Conservation (phyloP, 2,888 invertebrate species). For the Clanis bilineata region DNA sequence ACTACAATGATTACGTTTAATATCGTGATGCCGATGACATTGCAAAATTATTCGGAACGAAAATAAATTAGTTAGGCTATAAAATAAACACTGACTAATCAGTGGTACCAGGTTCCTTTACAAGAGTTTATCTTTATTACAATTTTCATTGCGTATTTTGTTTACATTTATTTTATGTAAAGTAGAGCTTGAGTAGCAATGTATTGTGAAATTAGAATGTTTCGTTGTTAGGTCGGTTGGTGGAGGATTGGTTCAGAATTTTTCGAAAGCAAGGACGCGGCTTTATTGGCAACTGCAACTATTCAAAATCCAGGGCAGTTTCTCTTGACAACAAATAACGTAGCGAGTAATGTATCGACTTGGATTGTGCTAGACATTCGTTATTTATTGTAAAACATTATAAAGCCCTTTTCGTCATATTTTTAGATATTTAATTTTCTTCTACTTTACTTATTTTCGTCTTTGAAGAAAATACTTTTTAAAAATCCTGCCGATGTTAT, state of each 20-base stretch:
- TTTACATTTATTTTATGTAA: neutral
- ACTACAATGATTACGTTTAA: neutral
- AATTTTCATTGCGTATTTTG: slow-evolving; percentile 4
- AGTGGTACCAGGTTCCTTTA: neutral
- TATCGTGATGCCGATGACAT: slow-evolving; percentile 22
- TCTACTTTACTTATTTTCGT: too few relatives aligned
- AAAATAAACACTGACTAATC: slow-evolving; percentile 26
- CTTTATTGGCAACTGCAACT: slow-evolving; percentile 35
- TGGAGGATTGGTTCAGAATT: slow-evolving; percentile 30
- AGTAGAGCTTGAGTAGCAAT: slow-evolving; percentile 1
- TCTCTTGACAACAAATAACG: slow-evolving; percentile 32
- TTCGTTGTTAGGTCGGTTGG: neutral
- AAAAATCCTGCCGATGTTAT: too few relatives aligned
- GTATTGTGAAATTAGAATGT: slow-evolving; percentile 11
- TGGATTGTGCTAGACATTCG: neutral
- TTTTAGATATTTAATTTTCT: too few relatives aligned
- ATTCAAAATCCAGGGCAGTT: slow-evolving; percentile 42
- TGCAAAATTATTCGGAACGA: slow-evolving; percentile 24
- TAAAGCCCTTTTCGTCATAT: neutral
- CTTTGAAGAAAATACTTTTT: too few relatives aligned
- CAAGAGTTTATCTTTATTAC: neutral
- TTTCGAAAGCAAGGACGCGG: slow-evolving; percentile 59
- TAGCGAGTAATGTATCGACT: slow-evolving; percentile 4
- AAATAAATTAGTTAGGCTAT: slow-evolving; percentile 27
- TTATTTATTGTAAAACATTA: neutral